These are phyloP conservation scores for Monarcha castaneiventris DNA, from an alignment of 2,113 vertebrate species.

Conservation along the genomic window DNA sequence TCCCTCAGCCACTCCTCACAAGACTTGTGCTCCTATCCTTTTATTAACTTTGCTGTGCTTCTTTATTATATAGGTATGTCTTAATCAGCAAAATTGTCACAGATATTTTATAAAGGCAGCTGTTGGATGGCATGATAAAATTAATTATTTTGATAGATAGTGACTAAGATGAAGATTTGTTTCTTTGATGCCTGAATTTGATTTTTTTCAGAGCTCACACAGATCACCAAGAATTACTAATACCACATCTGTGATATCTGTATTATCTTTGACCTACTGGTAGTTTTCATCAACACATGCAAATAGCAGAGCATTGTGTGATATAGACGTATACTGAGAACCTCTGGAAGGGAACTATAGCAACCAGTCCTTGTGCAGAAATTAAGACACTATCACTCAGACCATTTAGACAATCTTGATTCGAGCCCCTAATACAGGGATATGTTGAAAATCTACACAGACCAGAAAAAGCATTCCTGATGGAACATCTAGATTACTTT, in stretches of 20 bases:
- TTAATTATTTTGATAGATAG: background rate
- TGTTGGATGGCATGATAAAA: background rate
- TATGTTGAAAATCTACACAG: background rate
- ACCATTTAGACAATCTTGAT: background rate
- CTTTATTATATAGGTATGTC: background rate
- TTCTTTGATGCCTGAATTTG: background rate
- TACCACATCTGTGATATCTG: rapidly evolving
- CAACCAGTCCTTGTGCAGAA: background rate
- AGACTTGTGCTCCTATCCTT: background rate
- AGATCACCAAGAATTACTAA: background rate
- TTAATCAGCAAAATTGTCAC: background rate
- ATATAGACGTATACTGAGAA: background rate
- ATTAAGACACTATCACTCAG: background rate
- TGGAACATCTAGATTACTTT: background rate
- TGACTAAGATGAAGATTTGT: background rate
- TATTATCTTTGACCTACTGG: background rate
- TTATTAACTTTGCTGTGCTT: background rate
- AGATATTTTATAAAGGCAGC: background rate
- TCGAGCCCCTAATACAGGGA: background rate
- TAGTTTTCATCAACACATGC: background rate
- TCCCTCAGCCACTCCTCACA: background rate
- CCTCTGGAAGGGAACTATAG: background rate
- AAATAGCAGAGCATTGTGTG: background rate
- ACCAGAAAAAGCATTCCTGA: background rate
- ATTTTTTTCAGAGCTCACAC: background rate